Base-by-base conservation (phyloP, 2,113 vertebrate species). In the Zosterops lateralis region DNA sequence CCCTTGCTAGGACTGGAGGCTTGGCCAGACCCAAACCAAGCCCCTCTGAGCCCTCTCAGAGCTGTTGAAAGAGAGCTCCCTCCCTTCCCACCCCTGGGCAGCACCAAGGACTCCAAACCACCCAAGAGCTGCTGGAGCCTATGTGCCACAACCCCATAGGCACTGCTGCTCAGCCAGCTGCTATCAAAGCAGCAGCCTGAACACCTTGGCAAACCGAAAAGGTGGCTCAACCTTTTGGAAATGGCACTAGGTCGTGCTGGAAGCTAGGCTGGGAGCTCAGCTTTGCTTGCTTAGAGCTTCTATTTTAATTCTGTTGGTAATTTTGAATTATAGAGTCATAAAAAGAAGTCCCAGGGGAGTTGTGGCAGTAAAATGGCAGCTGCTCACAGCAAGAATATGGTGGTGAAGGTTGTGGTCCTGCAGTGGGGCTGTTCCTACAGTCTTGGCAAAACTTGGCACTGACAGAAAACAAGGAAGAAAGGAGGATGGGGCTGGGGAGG, bases 101-200 rank as follows among this genome's bases (percentile, higher is more conserved):
- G 36, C 36, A 31, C 17, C 0, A 2, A 73, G 25, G 36, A 57
- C 56, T 54, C 48, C 48, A 57, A 19, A 17, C 13, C 29, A n/a
- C 17, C 10, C 2, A 15, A 32, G 36, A 14, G 47, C 9, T 28
- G 32, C 48, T 3, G 3, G 11, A 57, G 60, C 45, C 50, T 5
- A 25, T 0, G 1, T 20, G 34, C 51, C 65, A 17, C 1, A 4
- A 29, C 36, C 54, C n/a, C 0, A 0, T 31, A 25, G 64, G 80
- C 38, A n/a, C 53, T 12, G 53, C 66, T 36, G 50, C 78, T 76
- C 61, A 50, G 38, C 54, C 67, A 54, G 44, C 68, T 48, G 54
- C 11, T 1, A 29, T 13, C 76, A 40, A 19, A 77, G 73, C 64
- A 53, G 81, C 50, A 50, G 81, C 78, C 53, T 64, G 26, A 34